Percentiles rank a stretch among this genome's conserved stretches.
Conservation (phyloP, 2,113 vertebrate genomes). For the Centrocercus urophasianus region DNA sequence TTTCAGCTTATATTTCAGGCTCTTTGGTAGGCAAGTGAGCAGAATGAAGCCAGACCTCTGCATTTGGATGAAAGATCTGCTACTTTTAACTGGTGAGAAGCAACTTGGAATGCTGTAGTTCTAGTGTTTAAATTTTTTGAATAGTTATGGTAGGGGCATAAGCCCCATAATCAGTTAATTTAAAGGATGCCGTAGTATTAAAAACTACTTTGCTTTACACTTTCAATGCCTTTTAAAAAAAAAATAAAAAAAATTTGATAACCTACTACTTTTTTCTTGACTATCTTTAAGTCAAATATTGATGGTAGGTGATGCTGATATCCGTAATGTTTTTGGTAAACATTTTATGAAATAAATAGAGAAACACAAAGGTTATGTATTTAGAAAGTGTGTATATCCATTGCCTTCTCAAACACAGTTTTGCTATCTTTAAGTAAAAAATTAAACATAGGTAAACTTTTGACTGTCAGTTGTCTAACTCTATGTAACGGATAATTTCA, state of each 20-base stretch:
- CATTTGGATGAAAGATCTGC: constrained; percentile 4
- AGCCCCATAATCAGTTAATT: neutral
- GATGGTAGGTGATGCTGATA: neutral
- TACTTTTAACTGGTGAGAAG: neutral
- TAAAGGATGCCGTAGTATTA: neutral
- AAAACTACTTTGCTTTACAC: neutral
- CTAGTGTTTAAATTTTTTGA: neutral
- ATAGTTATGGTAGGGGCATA: neutral
- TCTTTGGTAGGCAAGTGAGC: constrained; percentile 38
- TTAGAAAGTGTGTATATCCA: neutral
- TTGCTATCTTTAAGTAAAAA: neutral
- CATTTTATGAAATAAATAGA: too few relatives aligned
- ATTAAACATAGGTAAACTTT: neutral
- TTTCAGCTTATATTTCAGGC: neutral
- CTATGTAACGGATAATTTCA: neutral
- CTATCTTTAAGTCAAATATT: neutral
- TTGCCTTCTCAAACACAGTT: neutral
- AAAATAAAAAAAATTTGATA: constrained; percentile 6
- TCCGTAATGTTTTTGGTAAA: neutral
- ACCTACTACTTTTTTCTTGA: neutral
- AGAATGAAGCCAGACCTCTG: neutral
- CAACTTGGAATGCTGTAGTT: neutral
- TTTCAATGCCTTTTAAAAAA: neutral
- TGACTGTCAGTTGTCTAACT: neutral
- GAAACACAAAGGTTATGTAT: neutral